Evolutionary conservation across 2,888 invertebrate genomes (phyloP), one percentile per base, ranked within the genome.

Genomic region (Stegana nigrithorax): DNA sequence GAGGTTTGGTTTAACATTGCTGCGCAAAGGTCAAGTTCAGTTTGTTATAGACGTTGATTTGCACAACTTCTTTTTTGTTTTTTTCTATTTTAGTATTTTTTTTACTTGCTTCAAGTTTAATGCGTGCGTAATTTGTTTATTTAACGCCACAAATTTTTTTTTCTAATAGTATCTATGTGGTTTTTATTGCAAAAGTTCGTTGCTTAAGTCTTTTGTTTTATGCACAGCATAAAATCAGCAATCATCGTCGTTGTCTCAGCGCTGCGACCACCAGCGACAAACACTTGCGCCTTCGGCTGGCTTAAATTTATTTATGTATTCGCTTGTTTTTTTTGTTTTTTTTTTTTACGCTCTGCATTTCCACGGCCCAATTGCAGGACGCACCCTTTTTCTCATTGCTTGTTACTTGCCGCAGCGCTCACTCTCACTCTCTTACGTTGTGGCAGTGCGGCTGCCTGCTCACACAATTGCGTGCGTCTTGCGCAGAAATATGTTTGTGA

Each of bases 401-500:
- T n/a, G n/a, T n/a, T n/a, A n/a, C n/a, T 39, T 4, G 14, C 14
- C 32, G 6, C n/a, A n/a, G 32, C 10, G 17, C 17, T 14, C 36
- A 36, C 10, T 14, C 14, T 12, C 32, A 32, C 32, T 4, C 6
- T 4, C 6, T 12, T 10, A 32, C 2, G n/a, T 2, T n/a, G n/a
- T n/a, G n/a, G n/a, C n/a, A n/a, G n/a, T 4, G 14, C 14, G 12
- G 6, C n/a, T 10, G 32, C 10, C n/a, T 39, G 17, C 36, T n/a
- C 10, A 39, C 14, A 32, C 32, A 32, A 10, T 4, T 5, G 2
- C 6, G n/a, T 10, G n/a, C 2, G n/a, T 2, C 14, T n/a, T 17
- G 39, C 39, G 12, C 39, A 60, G 66, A 71, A 73, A 68, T 70
- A 74, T 71, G 75, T 75, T 80, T 75, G 73, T 71, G 75, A 78